Percentiles rank a stretch among this genome's conserved stretches.
Evolutionary conservation across 2,113 vertebrate species (phyloP).

Genomic region (Paramisgurnus dabryanus): DNA sequence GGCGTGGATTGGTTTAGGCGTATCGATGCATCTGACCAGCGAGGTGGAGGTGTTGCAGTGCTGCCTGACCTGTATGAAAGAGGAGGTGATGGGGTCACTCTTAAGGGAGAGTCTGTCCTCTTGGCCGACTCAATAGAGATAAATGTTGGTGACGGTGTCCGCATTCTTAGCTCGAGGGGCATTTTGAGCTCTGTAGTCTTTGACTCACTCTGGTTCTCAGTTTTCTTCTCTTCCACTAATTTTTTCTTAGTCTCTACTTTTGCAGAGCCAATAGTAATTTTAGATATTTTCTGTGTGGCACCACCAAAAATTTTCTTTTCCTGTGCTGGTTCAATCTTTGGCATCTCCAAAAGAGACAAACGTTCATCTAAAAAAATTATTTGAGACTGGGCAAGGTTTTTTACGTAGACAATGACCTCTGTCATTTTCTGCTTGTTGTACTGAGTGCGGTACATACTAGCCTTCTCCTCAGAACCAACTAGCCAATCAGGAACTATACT

Average conservation of each 20-base stretch:
- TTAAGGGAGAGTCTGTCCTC: conserved; percentile 73
- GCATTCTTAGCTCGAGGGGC: conserved; percentile 75
- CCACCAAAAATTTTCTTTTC: conserved; percentile 63
- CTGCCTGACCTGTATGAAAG: conserved; percentile 66
- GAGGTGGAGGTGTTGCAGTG: conserved; percentile 71
- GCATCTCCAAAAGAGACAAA: conserved; percentile 62
- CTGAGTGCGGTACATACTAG: conserved; percentile 71
- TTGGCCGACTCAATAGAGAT: conserved; percentile 87
- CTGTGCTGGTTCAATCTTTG: conserved; percentile 59
- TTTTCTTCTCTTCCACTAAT: conserved; percentile 65
- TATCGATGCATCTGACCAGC: conserved; percentile 67
- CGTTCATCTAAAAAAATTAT: conserved; percentile 69
- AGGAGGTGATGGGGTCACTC: conserved; percentile 72
- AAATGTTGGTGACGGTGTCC: conserved; percentile 85
- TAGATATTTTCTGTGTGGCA: conserved; percentile 67
- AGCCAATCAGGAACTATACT: conserved; percentile 79
- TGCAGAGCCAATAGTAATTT: conserved; percentile 67
- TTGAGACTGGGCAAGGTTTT: conserved; percentile 73
- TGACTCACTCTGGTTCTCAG: conserved; percentile 59
- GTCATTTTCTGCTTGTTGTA: conserved; percentile 80
- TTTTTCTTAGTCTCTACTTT: conserved; percentile 68
- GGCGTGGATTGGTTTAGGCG: conserved; percentile 67
- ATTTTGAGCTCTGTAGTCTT: conserved; percentile 65
- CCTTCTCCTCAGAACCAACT: conserved; percentile 73
- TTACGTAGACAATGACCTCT: conserved; percentile 78